Conservation (phyloP, 2,113 vertebrate genomes). For the Bufo bufo region DNA sequence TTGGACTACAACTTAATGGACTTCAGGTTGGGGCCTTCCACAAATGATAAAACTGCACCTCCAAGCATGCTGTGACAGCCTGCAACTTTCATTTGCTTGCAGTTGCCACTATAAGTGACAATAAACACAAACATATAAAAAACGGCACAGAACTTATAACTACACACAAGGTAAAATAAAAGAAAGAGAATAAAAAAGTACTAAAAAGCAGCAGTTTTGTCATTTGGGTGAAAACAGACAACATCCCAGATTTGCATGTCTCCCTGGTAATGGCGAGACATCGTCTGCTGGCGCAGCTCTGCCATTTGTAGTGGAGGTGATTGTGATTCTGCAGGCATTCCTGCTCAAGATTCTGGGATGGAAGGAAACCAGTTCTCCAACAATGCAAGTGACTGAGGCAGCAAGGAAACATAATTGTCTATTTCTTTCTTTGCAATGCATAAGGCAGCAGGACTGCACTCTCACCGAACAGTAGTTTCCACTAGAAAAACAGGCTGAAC, state of each 20-base stretch:
- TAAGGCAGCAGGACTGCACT: constrained; percentile 60
- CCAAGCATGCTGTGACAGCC: neutral
- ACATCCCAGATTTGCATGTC: neutral
- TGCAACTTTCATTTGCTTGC: neutral
- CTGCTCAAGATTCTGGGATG: constrained; percentile 23
- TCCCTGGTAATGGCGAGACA: constrained; percentile 2
- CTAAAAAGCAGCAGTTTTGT: neutral
- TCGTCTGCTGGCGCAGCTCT: neutral
- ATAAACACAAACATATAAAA: too few relatives aligned
- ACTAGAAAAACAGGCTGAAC: constrained; percentile 65
- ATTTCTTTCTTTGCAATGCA: constrained; percentile 57
- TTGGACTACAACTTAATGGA: neutral
- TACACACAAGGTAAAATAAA: neutral
- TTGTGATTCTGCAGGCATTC: constrained; percentile 43
- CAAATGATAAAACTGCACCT: neutral
- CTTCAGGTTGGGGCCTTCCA: neutral
- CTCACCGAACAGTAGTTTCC: constrained; percentile 61
- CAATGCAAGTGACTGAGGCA: constrained; percentile 55
- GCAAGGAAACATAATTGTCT: constrained; percentile 62
- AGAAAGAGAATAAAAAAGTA: neutral
- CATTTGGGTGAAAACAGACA: neutral
- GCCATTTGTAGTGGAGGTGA: constrained; percentile 22
- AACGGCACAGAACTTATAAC: too few relatives aligned
- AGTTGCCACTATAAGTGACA: too few relatives aligned
- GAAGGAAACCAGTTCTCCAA: constrained; percentile 64